Percentiles rank a stretch among this genome's conserved stretches.
phyloP scores from a whole-genome alignment of 2,113 vertebrate species.

The Symphodus melops region DNA sequence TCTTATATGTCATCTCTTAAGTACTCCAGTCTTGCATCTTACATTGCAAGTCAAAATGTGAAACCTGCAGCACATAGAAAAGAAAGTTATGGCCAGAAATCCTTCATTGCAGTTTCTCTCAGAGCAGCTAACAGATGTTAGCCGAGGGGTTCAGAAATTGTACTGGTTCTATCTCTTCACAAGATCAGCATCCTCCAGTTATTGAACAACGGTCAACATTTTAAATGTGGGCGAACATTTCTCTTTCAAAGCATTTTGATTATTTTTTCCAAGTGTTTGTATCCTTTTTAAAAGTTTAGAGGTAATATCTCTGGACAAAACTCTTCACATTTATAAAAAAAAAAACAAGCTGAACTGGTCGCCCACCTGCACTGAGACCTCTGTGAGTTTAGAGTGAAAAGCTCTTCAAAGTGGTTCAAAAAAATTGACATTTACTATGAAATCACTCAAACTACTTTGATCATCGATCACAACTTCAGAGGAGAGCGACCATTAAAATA shows the following conservation, averaged over 20 bases:
- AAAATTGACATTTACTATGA: constrained; percentile 47
- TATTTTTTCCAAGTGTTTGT: constrained; percentile 1
- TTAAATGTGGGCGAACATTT: neutral
- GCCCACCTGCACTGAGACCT: constrained; percentile 18
- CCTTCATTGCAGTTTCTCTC: too few relatives aligned
- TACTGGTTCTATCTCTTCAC: neutral
- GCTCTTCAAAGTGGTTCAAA: constrained; percentile 47
- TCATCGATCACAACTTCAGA: constrained; percentile 43
- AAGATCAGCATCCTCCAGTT: neutral
- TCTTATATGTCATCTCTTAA: too few relatives aligned
- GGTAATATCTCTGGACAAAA: constrained; percentile 31
- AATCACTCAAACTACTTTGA: constrained; percentile 58
- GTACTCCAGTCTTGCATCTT: too few relatives aligned
- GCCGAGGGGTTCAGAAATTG: too few relatives aligned
- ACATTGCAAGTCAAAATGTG: too few relatives aligned
- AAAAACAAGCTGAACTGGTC: constrained; percentile 44
- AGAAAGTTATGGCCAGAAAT: too few relatives aligned
- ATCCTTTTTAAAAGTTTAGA: constrained; percentile 42
- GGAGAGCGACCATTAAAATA: constrained; percentile 38
- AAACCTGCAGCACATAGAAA: too few relatives aligned
- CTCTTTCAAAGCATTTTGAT: constrained; percentile 22
- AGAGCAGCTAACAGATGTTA: too few relatives aligned
- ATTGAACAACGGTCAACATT: neutral
- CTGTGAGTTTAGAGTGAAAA: constrained; percentile 52
- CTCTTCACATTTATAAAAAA: constrained; percentile 55